Percentiles rank a stretch among this genome's conserved stretches.
Conservation (phyloP, 2,797 vertebrate species). For the Rhodeus uyekii region DNA sequence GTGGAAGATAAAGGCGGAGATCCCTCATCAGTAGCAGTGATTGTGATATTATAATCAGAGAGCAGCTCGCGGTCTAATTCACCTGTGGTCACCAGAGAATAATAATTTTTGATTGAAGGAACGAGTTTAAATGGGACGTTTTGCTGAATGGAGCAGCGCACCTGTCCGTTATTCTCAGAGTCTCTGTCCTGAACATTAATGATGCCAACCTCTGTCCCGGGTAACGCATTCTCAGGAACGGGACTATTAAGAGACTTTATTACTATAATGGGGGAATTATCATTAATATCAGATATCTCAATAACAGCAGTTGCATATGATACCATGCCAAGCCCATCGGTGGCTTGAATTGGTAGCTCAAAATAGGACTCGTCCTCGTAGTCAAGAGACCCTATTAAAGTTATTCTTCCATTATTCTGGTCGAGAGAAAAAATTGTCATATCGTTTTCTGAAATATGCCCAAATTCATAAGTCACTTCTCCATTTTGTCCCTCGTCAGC, state of each 20-base stretch:
- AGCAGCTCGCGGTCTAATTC: too few relatives aligned
- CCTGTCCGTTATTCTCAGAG: too few relatives aligned
- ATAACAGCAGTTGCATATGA: not conserved
- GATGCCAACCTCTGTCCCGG: too few relatives aligned
- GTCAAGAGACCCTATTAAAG: constrained; percentile 61
- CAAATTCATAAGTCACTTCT: constrained; percentile 72
- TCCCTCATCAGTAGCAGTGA: too few relatives aligned
- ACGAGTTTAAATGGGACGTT: too few relatives aligned
- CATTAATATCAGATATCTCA: constrained; percentile 73
- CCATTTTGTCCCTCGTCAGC: constrained; percentile 73
- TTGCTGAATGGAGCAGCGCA: too few relatives aligned
- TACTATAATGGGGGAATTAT: constrained; percentile 65
- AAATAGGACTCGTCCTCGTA: constrained; percentile 64
- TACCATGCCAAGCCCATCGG: constrained; percentile 70
- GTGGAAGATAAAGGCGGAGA: too few relatives aligned
- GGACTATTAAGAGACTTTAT: constrained; percentile 53
- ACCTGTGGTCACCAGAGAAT: too few relatives aligned
- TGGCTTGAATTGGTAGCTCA: constrained; percentile 74
- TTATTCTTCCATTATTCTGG: constrained; percentile 64
- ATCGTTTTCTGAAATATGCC: constrained; percentile 60
- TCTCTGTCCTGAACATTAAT: too few relatives aligned
- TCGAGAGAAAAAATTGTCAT: constrained; percentile 63
- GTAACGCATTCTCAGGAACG: constrained; percentile 57
- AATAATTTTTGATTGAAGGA: too few relatives aligned
- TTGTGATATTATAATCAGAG: too few relatives aligned